Base-by-base conservation (phyloP, 2,113 vertebrate genomes). In the Dipodomys ordii region DNA sequence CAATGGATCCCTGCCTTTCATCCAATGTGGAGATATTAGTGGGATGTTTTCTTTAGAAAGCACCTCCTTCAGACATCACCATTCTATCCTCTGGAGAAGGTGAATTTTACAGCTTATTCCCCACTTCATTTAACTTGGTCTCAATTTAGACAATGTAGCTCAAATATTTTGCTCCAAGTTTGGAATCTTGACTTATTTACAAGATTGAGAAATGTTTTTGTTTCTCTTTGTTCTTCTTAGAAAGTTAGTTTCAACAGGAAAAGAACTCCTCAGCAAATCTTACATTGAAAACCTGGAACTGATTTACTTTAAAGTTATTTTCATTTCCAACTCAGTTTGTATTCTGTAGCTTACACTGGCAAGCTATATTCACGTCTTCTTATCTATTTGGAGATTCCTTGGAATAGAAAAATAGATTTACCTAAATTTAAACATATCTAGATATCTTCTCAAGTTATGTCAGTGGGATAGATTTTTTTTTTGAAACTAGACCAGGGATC, bases 331-430 rank as follows among this genome's bases (percentile, higher is more conserved):
- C 69, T 94, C 81, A 60, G 67, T 94, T 95, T 95, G 90, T 53
- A 96, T 93, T 92, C 73, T 95, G 81, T 85, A 95, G 73, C 79
- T 95, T 84, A 95, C 86, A 72, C 49, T 95, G 93, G 83, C 67
- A 94, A 92, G 32, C 67, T 94, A 65, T 91, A 96, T 91, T 44
- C 23, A 69, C 74, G 30, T 89, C 77, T 95, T 94, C 82, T 77
- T 87, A 92, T 96, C 89, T 95, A 95, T 95, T 94, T 95, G 93
- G 78, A 39, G 69, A 95, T 94, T 96, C 81, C 85, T 95, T 97
- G 57, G 91, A 95, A 94, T 79, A 97, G 81, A 68, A 94, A 76
- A 91, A 94, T 68, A 91, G 78, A 91, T 82, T 81, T 46, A 3
- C 93, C 73, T 95, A 94, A 87, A 87, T 90, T 84, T 94, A 96